A percentile compares a stretch with the other conserved stretches of the same genome.
phyloP scores from a whole-genome alignment of 2,888 invertebrate genomes.

The Chymomyza amoena region DNA sequence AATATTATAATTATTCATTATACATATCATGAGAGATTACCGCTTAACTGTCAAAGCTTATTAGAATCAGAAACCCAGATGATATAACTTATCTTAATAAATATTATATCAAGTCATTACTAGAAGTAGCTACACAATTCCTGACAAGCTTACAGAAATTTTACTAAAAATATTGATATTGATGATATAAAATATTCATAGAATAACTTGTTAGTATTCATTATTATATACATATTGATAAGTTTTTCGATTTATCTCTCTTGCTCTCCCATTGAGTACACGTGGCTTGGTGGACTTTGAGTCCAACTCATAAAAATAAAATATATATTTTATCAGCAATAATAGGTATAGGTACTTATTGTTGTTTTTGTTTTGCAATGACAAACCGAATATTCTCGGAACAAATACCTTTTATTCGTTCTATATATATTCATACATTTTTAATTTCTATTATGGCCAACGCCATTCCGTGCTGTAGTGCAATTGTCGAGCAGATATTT shows the following conservation, averaged over 20 bases:
- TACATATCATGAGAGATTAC: too few species aligned
- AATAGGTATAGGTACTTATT: background rate
- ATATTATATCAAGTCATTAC: too few species aligned
- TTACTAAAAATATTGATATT: too few species aligned
- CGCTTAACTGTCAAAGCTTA: too few species aligned
- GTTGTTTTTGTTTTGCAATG: background rate
- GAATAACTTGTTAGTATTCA: background rate
- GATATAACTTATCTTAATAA: too few species aligned
- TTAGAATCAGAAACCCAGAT: too few species aligned
- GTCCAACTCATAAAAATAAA: background rate
- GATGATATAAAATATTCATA: too few species aligned
- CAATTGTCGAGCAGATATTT: constrained; percentile 35
- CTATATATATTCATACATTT: background rate
- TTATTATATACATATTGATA: background rate
- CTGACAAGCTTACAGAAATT: too few species aligned
- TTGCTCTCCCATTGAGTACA: background rate
- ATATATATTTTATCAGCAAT: background rate
- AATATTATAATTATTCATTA: too few species aligned
- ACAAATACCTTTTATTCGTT: background rate
- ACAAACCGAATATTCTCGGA: background rate
- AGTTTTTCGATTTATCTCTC: too few species aligned
- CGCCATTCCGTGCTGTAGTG: constrained; percentile 27
- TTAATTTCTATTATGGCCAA: background rate
- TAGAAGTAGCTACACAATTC: too few species aligned
- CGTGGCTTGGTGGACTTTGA: background rate